Conservation (phyloP, 1,140 invertebrate genomes). For the Oryzaephilus surinamensis region DNA sequence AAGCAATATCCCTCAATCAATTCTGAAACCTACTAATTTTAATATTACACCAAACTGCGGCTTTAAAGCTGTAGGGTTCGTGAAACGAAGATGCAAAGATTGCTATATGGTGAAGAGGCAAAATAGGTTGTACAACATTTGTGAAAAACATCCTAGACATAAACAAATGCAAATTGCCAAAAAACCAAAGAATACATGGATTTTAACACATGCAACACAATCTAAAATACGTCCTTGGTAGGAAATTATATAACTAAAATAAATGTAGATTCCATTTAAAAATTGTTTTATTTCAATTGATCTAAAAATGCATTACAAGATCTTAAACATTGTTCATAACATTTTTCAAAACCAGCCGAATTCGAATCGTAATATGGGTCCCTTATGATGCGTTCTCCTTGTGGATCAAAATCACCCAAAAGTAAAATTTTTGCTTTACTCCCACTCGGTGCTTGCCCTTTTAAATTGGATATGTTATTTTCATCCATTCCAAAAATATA, state of each 20-base stretch:
- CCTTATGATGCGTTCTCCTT: conserved; percentile 65
- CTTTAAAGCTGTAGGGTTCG: conserved; percentile 48
- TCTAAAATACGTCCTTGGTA: conserved; percentile 49
- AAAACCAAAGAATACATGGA: conserved; percentile 54
- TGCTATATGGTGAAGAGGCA: conserved; percentile 62
- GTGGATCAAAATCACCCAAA: conserved; percentile 71
- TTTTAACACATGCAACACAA: conserved; percentile 59
- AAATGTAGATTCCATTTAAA: too few relatives aligned
- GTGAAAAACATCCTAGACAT: conserved; percentile 61
- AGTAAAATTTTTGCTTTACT: conserved; percentile 61
- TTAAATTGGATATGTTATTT: conserved; percentile 62
- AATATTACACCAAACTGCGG: conserved; percentile 32
- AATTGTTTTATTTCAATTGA: not conserved
- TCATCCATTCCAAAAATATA: conserved; percentile 90
- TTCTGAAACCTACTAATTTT: conserved; percentile 6
- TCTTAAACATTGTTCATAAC: conserved; percentile 58
- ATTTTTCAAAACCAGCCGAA: conserved; percentile 56
- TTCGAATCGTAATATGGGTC: conserved; percentile 72
- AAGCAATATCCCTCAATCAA: too few relatives aligned
- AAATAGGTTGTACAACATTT: conserved; percentile 59
- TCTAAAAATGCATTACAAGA: conserved; percentile 57
- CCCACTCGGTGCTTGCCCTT: conserved; percentile 40
- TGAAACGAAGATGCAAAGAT: conserved; percentile 58
- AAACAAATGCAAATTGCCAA: conserved; percentile 63
- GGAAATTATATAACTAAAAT: too few relatives aligned